Evolutionary conservation across 1,140 invertebrate species (phyloP).

Genomic region (Pseudomyrmex sp.): DNA sequence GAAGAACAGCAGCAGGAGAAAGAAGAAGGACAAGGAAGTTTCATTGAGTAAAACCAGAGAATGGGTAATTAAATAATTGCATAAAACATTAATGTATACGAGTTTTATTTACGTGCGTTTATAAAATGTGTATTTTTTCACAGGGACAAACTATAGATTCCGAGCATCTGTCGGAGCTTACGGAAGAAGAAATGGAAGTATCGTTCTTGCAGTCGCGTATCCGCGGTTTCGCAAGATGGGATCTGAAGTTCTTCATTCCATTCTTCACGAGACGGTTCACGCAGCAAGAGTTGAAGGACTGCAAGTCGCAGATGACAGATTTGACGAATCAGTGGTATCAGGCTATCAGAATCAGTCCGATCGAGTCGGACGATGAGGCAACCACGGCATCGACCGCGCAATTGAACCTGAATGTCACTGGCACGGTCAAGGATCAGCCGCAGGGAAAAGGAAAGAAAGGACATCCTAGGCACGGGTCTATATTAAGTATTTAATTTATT

Average conservation of each 20-base stretch:
- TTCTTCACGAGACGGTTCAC: conserved; percentile 98
- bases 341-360: conserved; percentile 93
- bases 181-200: conserved; percentile 97
- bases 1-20: conserved; percentile 85
- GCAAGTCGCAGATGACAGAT: conserved; percentile 98
- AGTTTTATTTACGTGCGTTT: conserved; percentile 1
- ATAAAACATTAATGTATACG: neutral
- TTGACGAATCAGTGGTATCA: conserved; percentile 99
- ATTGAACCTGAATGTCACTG: conserved; percentile 71
- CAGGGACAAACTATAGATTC: conserved; percentile 97
- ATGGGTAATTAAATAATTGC: conserved; percentile 87
- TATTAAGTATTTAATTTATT: conserved; percentile 81
- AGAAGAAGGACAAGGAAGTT: conserved; percentile 93
- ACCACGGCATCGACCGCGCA: conserved; percentile 81
- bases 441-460: conserved; percentile 74
- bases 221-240: conserved; percentile 94
- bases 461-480: conserved; percentile 82
- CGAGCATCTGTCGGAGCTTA: conserved; percentile 97
- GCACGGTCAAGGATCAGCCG: conserved; percentile 69
- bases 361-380: conserved; percentile 89
- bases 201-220: conserved; percentile 89
- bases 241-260: conserved; percentile 97
- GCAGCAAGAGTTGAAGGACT: conserved; percentile 97
- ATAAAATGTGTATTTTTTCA: conserved; percentile 63
- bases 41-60: conserved; percentile 98